Evolutionary conservation across 2,797 vertebrate genomes (phyloP), one percentile per base, ranked within the genome.

Genomic region (Jordanella pulchra): DNA sequence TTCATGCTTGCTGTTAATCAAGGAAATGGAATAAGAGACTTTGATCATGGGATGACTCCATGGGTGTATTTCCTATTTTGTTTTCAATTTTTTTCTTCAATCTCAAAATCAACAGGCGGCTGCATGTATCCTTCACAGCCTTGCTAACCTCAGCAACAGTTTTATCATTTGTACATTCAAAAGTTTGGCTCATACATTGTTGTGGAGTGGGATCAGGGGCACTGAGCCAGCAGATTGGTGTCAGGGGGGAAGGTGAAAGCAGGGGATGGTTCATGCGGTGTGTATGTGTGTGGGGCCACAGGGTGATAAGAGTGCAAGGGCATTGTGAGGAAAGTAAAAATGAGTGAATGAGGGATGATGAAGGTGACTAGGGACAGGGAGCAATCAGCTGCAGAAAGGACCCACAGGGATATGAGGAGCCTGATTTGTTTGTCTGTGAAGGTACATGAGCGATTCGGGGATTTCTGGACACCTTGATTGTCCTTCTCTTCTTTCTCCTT

Each of bases 311-410:
- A 79, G 72, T 86, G 81, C 53, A 54, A 84, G 84, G 80, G 63
- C 81, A 75, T 44, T 58, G 72, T 68, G 71, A 75, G 74, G 54
- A 75, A 75, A 69, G 72, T 61, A 80, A 82, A 77, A 77, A 84
- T 79, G 73, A 85, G 79, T 81, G 87, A 81, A 82, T 85, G 77
- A 90, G 79, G 67, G 72, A 88, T 89, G 89, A 86, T 87, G 86
- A 93, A 85, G 87, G 92, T 90, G 90, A 93, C 72, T 25, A 44
- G 56, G 89, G 87, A 84, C 84, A 80, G 68, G 80, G 85, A 80
- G 75, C 89, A 93, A 93, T 93, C 87, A 90, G 81, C 82, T 39
- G 53, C 77, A 81, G 76, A 84, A 77, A 88, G 81, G 80, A 82
- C 75, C 88, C 84, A 73, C 23, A 68, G 80, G 85, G 84, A 80